These are phyloP conservation scores for Thymelicus lineola DNA, from an alignment of 2,888 invertebrate species.

Conservation along the genomic window DNA sequence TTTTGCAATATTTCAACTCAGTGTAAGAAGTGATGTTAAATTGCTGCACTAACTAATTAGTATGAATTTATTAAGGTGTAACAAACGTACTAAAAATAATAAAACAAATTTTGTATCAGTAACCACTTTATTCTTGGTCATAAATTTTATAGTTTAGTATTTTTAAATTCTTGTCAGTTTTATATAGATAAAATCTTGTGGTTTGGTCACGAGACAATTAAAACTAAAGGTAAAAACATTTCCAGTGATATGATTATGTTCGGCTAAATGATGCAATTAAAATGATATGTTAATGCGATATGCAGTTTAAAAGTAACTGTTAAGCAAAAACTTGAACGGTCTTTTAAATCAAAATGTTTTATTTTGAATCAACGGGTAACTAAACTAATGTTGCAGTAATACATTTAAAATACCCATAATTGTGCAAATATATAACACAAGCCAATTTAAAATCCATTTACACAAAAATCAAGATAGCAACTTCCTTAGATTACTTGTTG, in stretches of 20 bases:
- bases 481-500: conserved; percentile 37
- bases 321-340: too few species aligned
- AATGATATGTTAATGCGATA: too few species aligned
- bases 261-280: too few species aligned
- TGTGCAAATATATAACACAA: too few species aligned
- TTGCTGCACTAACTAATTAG: conserved; percentile 26
- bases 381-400: too few species aligned
- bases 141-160: neutral
- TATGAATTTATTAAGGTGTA: conserved; percentile 19
- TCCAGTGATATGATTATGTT: too few species aligned
- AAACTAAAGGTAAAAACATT: neutral
- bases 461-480: neutral
- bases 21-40: conserved; percentile 26
- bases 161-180: neutral
- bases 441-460: too few species aligned
- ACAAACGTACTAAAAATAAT: neutral
- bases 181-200: neutral
- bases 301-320: too few species aligned
- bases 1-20: conserved; percentile 50
- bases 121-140: neutral
- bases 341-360: too few species aligned
- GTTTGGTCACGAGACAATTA: neutral
- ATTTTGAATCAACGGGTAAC: too few species aligned
- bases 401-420: too few species aligned
- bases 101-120: neutral